phyloP scores from a whole-genome alignment of 1,140 invertebrate genomes.

The Drosophila asahinai region DNA sequence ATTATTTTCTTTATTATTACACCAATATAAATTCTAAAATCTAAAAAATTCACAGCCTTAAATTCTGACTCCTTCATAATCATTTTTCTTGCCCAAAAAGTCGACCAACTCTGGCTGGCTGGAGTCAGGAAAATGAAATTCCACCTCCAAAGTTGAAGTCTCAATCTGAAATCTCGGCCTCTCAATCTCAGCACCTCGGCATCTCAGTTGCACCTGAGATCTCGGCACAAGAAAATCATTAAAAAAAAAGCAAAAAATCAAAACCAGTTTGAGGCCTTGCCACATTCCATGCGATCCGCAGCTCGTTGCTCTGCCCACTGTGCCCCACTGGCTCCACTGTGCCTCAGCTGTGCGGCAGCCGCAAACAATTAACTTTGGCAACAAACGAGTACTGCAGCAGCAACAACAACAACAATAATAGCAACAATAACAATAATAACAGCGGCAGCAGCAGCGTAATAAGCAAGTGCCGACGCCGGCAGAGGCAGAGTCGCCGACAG shows the following conservation, averaged over 20 bases:
- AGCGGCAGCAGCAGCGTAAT: slow-evolving; percentile 43
- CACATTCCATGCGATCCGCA: slow-evolving; percentile 30
- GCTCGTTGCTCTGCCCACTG: slow-evolving; percentile 25
- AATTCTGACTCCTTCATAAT: too few relatives aligned
- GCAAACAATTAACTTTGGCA: slow-evolving; percentile 80
- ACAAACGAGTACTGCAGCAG: slow-evolving; percentile 72
- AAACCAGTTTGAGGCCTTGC: slow-evolving; percentile 45
- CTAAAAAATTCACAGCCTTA: too few relatives aligned
- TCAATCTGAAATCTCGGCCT: slow-evolving; percentile 25
- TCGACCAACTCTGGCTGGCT: slow-evolving; percentile 4
- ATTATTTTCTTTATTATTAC: too few relatives aligned
- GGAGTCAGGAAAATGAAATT: slow-evolving; percentile 21
- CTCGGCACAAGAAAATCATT: slow-evolving; percentile 3
- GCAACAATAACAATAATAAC: slow-evolving; percentile 29
- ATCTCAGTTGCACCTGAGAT: slow-evolving; percentile 41
- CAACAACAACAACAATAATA: slow-evolving; percentile 31
- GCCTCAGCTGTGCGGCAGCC: slow-evolving; percentile 62
- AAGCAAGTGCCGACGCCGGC: slow-evolving; percentile 43
- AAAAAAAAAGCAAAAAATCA: neutral
- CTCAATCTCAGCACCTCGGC: slow-evolving; percentile 17
- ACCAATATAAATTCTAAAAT: too few relatives aligned
- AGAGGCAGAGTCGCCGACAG: slow-evolving; percentile 10
- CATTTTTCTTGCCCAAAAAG: neutral
- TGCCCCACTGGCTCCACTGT: slow-evolving; percentile 55
- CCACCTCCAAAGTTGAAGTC: slow-evolving; percentile 34